These are phyloP conservation scores for Myotis pilosus DNA, from an alignment of 2,797 vertebrate genomes.

Conservation along the genomic window DNA sequence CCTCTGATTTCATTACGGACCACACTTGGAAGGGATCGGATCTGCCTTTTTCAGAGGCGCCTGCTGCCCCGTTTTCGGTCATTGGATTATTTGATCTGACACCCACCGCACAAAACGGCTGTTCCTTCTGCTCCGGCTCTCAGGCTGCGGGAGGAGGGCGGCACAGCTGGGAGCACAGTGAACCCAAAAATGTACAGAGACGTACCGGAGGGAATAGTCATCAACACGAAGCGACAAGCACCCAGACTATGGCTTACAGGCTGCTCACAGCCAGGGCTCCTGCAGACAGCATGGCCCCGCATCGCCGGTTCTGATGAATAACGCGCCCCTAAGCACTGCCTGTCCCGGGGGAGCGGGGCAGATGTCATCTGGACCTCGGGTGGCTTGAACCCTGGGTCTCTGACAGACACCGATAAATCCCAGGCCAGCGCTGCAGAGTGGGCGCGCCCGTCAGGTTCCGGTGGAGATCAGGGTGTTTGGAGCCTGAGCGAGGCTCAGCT, in stretches of 20 bases:
- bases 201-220: constrained; percentile 87
- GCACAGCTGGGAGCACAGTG: constrained; percentile 87
- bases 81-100: constrained; percentile 84
- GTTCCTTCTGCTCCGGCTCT: constrained; percentile 82
- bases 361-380: constrained; percentile 88
- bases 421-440: constrained; percentile 50
- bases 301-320: constrained; percentile 91
- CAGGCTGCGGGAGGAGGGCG: constrained; percentile 81
- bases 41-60: constrained; percentile 64
- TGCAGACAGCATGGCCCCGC: constrained; percentile 89
- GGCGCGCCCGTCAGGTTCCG: constrained; percentile 59
- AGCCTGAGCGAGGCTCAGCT: constrained; percentile 62
- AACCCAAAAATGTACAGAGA: constrained; percentile 88
- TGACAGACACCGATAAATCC: constrained; percentile 82
- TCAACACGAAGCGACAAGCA: constrained; percentile 87
- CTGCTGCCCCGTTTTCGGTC: constrained; percentile 80
- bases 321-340: constrained; percentile 88
- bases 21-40: constrained; percentile 73
- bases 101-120: constrained; percentile 81
- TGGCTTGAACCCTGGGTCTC: constrained; percentile 87
- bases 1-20: constrained; percentile 59
- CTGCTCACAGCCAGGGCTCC: constrained; percentile 85
- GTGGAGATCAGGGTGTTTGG: constrained; percentile 1
- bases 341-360: constrained; percentile 82
- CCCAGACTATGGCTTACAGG: constrained; percentile 88